Base-by-base conservation (phyloP, 2,888 invertebrate genomes). In the Nemoura dubitans region DNA sequence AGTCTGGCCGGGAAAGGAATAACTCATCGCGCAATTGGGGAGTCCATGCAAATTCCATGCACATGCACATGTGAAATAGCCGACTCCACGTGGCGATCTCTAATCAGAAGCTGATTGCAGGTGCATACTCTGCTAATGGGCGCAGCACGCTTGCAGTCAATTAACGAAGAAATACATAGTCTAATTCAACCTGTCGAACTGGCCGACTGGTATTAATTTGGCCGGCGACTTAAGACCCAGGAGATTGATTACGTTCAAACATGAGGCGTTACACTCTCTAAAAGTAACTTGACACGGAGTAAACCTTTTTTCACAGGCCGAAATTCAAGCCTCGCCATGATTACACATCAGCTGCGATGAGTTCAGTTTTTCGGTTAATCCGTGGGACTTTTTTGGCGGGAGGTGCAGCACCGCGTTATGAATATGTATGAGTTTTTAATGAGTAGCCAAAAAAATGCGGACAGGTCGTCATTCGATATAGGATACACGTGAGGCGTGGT, bases 371-470 rank as follows among this genome's bases (percentile, higher is more conserved):
- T 59, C 28, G 76, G 27, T 28, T n/a, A 83, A 5, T 84, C 76
- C 84, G 84, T 84, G 84, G 27, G 84, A 84, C 78, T 78, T 83
- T 84, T 84, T 84, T 83, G 83, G 84, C 59, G 84, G 84, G 42
- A 43, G 43, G 26, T 21, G 59, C 59, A 59, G 21, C 59, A 59
- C 36, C n/a, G 43, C 27, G 84, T 27, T 84, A 76, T 84, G 84
- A 84, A 84, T 84, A 84, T 84, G 84, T 76, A 84, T 84, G 84
- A 84, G 84, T 59, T 76, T 76, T 27, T 59, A 84, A 84, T 76
- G 84, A 28, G 81, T 81, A 30, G 28, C 28, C 78, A 28, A 81
- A 81, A 28, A 78, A 78, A 78, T 27, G 78, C 78, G 43, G 59
- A 84, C 84, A 84, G 59, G 59, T 59, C 59, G 84, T 59, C 84